These are phyloP conservation scores for Bilobella aurantiaca DNA, from an alignment of 1,140 invertebrate species.

Conservation along the genomic window DNA sequence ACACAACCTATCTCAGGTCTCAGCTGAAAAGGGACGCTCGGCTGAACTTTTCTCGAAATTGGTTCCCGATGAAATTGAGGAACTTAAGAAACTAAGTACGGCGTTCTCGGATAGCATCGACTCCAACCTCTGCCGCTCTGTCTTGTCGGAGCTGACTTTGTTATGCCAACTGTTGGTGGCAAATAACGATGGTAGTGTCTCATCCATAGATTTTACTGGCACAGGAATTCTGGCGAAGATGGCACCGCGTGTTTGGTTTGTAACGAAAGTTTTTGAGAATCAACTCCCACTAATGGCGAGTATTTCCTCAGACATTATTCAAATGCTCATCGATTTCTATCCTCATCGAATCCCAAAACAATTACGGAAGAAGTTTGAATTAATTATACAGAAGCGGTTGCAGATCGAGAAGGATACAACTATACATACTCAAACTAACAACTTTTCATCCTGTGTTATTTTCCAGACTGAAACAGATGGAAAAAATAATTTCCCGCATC, in stretches of 20 bases:
- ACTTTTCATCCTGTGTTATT: constrained; percentile 41
- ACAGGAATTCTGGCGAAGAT: constrained; percentile 7
- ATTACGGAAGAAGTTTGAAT: constrained; percentile 18
- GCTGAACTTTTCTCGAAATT: constrained; percentile 15
- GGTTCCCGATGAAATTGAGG: not conserved
- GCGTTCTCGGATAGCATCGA: constrained; percentile 17
- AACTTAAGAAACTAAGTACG: constrained; percentile 11
- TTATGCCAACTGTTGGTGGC: constrained; percentile 18
- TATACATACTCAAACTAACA: not conserved
- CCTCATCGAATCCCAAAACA: constrained; percentile 23
- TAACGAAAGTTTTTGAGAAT: constrained; percentile 18
- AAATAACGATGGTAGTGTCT: constrained; percentile 3
- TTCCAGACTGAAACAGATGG: constrained; percentile 71
- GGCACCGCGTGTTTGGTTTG: constrained; percentile 18
- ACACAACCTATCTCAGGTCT: not conserved
- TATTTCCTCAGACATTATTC: constrained; percentile 11
- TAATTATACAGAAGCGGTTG: constrained; percentile 11
- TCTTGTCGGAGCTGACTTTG: constrained; percentile 22
- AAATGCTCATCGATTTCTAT: constrained; percentile 20
- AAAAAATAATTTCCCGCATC: constrained; percentile 62
- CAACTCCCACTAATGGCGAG: constrained; percentile 12
- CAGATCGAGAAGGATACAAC: not conserved
- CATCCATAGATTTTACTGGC: not conserved
- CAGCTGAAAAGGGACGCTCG: not conserved
- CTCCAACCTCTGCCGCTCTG: constrained; percentile 21